Conservation (phyloP, 2,797 vertebrate genomes). For the Pseudomugil tenellus region DNA sequence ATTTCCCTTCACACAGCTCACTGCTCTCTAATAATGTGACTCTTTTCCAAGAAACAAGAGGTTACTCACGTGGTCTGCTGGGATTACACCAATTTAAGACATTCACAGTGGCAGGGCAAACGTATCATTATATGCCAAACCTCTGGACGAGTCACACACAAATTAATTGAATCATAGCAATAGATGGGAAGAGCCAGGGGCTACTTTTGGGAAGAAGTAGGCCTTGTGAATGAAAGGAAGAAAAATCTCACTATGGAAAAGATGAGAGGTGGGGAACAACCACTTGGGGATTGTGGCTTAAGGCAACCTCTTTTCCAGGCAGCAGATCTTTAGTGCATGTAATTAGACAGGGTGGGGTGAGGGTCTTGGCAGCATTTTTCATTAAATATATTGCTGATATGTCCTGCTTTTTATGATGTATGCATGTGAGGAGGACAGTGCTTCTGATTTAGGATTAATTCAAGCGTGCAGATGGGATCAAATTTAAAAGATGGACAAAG, state of each 20-base stretch:
- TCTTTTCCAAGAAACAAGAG: slow-evolving; percentile 49
- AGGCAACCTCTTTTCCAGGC: slow-evolving; percentile 76
- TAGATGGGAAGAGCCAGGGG: slow-evolving; percentile 66
- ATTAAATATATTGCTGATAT: slow-evolving; percentile 72
- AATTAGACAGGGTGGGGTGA: slow-evolving; percentile 73
- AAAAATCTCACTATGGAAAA: slow-evolving; percentile 59
- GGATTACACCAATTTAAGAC: slow-evolving; percentile 75
- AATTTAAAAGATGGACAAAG: slow-evolving; percentile 49
- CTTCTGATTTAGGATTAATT: slow-evolving; percentile 73
- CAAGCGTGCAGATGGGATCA: slow-evolving; percentile 44
- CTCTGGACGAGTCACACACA: slow-evolving; percentile 72
- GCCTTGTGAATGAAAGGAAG: slow-evolving; percentile 48
- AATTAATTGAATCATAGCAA: slow-evolving; percentile 82
- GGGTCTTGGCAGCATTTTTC: slow-evolving; percentile 60
- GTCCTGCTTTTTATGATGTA: slow-evolving; percentile 57
- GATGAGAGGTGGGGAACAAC: slow-evolving; percentile 52
- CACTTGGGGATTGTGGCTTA: slow-evolving; percentile 76
- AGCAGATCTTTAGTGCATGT: slow-evolving; percentile 76
- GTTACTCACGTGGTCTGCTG: slow-evolving; percentile 39
- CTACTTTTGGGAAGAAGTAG: slow-evolving; percentile 59
- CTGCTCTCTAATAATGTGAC: slow-evolving; percentile 62
- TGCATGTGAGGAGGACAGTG: slow-evolving; percentile 27
- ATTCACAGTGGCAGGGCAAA: slow-evolving; percentile 56
- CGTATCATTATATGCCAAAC: slow-evolving; percentile 72
- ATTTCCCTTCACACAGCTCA: slow-evolving; percentile 59